A percentile compares a stretch with the other conserved stretches of the same genome.
Evolutionary conservation across 2,888 invertebrate genomes (phyloP).

Genomic region (Chromoteleia sp.): DNA sequence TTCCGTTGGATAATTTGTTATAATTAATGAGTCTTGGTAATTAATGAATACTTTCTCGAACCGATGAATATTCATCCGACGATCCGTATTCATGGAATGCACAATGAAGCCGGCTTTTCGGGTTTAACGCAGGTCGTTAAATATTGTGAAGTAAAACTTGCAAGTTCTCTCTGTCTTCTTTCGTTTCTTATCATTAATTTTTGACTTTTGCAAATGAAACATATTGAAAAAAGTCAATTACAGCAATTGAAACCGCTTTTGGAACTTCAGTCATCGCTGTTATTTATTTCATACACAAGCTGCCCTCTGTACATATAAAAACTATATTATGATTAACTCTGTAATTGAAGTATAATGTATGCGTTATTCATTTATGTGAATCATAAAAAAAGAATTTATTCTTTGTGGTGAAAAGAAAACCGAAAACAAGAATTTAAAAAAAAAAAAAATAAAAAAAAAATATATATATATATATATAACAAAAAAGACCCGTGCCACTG

Average conservation of each 20-base stretch:
- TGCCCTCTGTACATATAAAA: constrained; percentile 83
- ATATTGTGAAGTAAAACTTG: constrained; percentile 1
- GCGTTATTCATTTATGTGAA: constrained; percentile 82
- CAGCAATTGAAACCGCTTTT: constrained; percentile 71
- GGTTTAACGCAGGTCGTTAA: constrained; percentile 52
- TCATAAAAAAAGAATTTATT: constrained; percentile 71
- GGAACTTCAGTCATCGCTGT: constrained; percentile 76
- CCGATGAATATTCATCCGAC: constrained; percentile 15
- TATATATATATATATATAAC: constrained; percentile 12
- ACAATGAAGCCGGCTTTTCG: constrained; percentile 26
- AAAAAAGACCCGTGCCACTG: constrained; percentile 74
- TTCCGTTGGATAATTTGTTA: neutral
- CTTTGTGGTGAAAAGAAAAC: constrained; percentile 66
- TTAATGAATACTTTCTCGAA: constrained; percentile 4
- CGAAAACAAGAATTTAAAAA: constrained; percentile 26
- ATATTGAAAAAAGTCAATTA: constrained; percentile 72
- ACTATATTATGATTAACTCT: constrained; percentile 80
- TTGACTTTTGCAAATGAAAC: constrained; percentile 43
- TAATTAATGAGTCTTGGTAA: neutral
- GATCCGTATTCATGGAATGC: constrained; percentile 15
- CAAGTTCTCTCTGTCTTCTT: neutral
- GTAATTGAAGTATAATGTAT: constrained; percentile 82
- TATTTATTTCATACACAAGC: constrained; percentile 78
- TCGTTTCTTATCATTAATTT: neutral
- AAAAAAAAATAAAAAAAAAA: constrained; percentile 42